phyloP scores from a whole-genome alignment of 2,113 vertebrate genomes.

The Megaceryle torquata region DNA sequence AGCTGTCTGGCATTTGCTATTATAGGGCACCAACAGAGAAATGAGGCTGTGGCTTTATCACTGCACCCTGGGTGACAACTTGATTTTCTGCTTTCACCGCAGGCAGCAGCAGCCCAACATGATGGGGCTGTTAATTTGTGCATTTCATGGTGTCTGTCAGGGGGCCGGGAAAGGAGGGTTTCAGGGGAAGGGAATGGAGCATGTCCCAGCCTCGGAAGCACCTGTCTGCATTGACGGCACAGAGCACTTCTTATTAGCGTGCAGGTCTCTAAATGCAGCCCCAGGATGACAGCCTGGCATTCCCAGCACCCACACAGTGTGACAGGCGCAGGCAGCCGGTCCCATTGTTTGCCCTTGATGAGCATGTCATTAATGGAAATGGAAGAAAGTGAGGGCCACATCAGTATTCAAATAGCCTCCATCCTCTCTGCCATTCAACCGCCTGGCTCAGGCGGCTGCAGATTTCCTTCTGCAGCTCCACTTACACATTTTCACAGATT shows the following conservation, averaged over 20 bases:
- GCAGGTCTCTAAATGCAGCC: constrained; percentile 84
- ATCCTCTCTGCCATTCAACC: constrained; percentile 83
- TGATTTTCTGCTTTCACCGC: constrained; percentile 91
- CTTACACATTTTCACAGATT: constrained; percentile 70
- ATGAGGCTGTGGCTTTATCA: constrained; percentile 84
- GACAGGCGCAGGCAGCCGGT: constrained; percentile 88
- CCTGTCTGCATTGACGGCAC: constrained; percentile 89
- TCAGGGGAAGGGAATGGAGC: constrained; percentile 80
- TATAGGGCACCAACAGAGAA: constrained; percentile 86
- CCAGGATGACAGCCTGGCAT: constrained; percentile 82
- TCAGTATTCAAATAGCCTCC: constrained; percentile 97
- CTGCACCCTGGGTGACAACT: constrained; percentile 89
- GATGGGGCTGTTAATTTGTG: constrained; percentile 92
- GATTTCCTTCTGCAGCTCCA: constrained; percentile 69
- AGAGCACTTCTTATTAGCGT: constrained; percentile 92
- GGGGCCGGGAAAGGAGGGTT: constrained; percentile 76
- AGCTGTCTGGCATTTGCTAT: constrained; percentile 88
- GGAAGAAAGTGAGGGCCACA: constrained; percentile 88
- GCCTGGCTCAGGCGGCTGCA: constrained; percentile 74
- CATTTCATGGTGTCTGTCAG: constrained; percentile 90
- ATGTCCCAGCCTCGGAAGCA: constrained; percentile 89
- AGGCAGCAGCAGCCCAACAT: constrained; percentile 87
- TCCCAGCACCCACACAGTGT: constrained; percentile 82
- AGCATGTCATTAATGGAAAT: constrained; percentile 93
- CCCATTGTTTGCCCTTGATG: constrained; percentile 95